Base-by-base conservation (phyloP, 2,113 vertebrate species). In the Pterocles orientalis region DNA sequence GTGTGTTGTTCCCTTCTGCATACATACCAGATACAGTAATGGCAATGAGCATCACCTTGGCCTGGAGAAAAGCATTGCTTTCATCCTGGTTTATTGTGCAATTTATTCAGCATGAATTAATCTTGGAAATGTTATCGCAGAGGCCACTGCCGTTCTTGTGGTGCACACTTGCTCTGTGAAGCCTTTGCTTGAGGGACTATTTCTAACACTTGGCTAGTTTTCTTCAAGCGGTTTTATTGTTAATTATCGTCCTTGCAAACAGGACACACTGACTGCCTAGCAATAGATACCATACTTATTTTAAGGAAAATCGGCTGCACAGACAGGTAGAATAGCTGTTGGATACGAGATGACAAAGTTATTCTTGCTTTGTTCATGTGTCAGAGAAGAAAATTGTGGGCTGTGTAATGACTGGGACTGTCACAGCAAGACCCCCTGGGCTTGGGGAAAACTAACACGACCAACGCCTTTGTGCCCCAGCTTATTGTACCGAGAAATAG, bases 131-230 rank as follows among this genome's bases (percentile, higher is more conserved):
- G 34, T 88, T 95, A 96, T 97, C 86, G 82, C 73, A 82, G 82
- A 93, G 58, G 53, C 95, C 60, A 43, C 54, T 66, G 86, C 68
- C 31, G 5, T 72, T 91, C 91, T 97, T 78, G 50, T 3, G 2
- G 87, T 78, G 47, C 7, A 9, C 58, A 12, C 41, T 88, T 82
- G 78, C 16, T 94, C 86, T 95, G 81, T 78, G 77, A 96, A 97
- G 76, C 88, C 87, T 97, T 97, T 96, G 84, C 93, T 95, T 33
- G 76, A 90, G 65, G 57, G 95, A 48, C 43, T 96, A 7, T 96
- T 96, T 97, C 88, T 88, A 91, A 78, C 25, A 65, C 86, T 95
- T 73, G 82, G 81, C 90, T 90, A 82, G 57, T 62, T 95, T 95
- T 97, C 88, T 94, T 95, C 51, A 34, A 80, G 85, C 29, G 16